Evolutionary conservation across 2,888 invertebrate species (phyloP).

Genomic region (Baronia brevicornis): DNA sequence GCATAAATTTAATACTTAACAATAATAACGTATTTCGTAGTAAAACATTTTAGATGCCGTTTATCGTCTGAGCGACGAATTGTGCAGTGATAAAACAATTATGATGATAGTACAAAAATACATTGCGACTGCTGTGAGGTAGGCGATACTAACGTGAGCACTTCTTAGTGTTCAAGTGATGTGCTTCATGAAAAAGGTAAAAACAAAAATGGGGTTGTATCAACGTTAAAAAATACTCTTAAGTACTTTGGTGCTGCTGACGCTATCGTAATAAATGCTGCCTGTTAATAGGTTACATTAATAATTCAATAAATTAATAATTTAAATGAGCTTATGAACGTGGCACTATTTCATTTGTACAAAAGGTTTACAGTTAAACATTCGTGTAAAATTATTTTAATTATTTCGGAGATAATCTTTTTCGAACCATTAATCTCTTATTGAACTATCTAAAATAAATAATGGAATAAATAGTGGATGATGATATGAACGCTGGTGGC

Average conservation of each 20-base stretch:
- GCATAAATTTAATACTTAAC: slow-evolving; percentile 6
- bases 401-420: too few relatives aligned
- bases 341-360: not conserved
- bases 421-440: too few relatives aligned
- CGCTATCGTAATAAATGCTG: slow-evolving; percentile 52
- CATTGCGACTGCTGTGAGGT: slow-evolving; percentile 13
- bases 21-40: slow-evolving; percentile 1
- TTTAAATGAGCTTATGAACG: slow-evolving; percentile 7
- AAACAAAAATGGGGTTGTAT: slow-evolving; percentile 17
- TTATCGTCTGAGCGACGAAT: slow-evolving; percentile 2
- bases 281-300: slow-evolving; percentile 30
- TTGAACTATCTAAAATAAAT: slow-evolving; percentile 44
- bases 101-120: not conserved
- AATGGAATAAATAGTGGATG: slow-evolving; percentile 51
- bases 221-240: slow-evolving; percentile 27
- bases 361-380: slow-evolving; percentile 20
- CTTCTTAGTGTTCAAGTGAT: slow-evolving; percentile 8
- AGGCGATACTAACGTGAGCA: too few relatives aligned
- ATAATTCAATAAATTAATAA: slow-evolving; percentile 28
- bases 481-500: slow-evolving; percentile 30
- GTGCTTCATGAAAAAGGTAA: slow-evolving; percentile 17
- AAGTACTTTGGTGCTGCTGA: slow-evolving; percentile 56
- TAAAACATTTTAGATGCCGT: not conserved
- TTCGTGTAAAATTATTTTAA: too few relatives aligned
- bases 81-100: slow-evolving; percentile 1